Evolutionary conservation across 2,888 invertebrate species (phyloP).

Genomic region (Hirtodrosophila histrioides): DNA sequence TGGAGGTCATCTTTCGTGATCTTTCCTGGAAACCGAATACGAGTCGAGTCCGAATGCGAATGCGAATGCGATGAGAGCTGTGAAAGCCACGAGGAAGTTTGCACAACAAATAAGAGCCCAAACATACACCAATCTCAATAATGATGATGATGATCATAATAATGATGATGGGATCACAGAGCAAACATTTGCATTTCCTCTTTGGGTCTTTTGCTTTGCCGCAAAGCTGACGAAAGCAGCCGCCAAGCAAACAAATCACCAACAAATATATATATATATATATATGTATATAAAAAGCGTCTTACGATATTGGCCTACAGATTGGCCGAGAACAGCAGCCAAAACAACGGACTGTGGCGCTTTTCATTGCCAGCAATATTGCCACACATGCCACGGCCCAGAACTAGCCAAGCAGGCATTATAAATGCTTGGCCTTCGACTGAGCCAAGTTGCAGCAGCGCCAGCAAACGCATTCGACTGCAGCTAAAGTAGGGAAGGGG

Average conservation of each 20-base stretch:
- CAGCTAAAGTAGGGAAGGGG: neutral
- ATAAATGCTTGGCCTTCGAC: slow-evolving; percentile 31
- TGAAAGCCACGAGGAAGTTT: slow-evolving; percentile 74
- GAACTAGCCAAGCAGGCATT: slow-evolving; percentile 41
- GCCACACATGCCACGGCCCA: slow-evolving; percentile 50
- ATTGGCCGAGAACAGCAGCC: too few relatives aligned
- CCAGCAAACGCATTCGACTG: slow-evolving; percentile 29
- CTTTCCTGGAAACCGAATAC: slow-evolving; percentile 58
- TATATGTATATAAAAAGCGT: neutral
- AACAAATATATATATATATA: neutral
- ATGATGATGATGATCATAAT: neutral
- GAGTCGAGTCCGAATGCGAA: neutral
- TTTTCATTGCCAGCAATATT: slow-evolving; percentile 62
- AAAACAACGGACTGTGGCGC: neutral
- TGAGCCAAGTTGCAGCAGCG: slow-evolving; percentile 13
- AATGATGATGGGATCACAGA: neutral
- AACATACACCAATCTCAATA: neutral
- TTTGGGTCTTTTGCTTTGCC: slow-evolving; percentile 27
- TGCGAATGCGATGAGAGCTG: slow-evolving; percentile 3
- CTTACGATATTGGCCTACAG: too few relatives aligned
- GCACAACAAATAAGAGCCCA: slow-evolving; percentile 21
- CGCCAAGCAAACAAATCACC: slow-evolving; percentile 6
- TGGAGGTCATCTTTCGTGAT: slow-evolving; percentile 17
- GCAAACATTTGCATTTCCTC: slow-evolving; percentile 70
- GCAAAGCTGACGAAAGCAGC: slow-evolving; percentile 17